phyloP scores from a whole-genome alignment of 2,888 invertebrate species.

The Tetragnatha montana region DNA sequence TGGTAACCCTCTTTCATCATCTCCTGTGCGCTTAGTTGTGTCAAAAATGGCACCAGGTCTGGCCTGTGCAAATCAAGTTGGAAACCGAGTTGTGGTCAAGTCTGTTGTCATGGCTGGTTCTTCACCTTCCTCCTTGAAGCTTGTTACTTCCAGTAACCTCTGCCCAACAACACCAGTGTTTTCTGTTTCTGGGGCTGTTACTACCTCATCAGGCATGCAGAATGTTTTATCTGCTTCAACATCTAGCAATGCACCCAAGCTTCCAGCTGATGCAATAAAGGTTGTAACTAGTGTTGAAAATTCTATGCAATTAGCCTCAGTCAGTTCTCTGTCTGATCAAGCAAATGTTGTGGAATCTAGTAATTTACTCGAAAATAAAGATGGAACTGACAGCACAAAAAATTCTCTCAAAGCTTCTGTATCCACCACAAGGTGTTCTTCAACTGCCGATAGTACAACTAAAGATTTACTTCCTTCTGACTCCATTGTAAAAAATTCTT shows the following conservation, averaged over 20 bases:
- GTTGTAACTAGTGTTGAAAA: slow-evolving; percentile 34
- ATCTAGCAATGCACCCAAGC: slow-evolving; percentile 25
- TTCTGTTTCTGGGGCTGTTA: slow-evolving; percentile 29
- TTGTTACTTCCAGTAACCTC: slow-evolving; percentile 65
- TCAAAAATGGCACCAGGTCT: slow-evolving; percentile 73
- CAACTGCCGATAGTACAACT: slow-evolving; percentile 64
- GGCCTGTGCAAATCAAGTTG: slow-evolving; percentile 62
- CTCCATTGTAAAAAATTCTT: slow-evolving; percentile 30
- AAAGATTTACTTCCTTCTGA: slow-evolving; percentile 46
- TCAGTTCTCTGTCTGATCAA: slow-evolving; percentile 17
- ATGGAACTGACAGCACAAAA: slow-evolving; percentile 28
- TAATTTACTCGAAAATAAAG: slow-evolving; percentile 20
- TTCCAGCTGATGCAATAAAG: slow-evolving; percentile 37
- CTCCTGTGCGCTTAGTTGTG: slow-evolving; percentile 74
- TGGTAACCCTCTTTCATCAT: slow-evolving; percentile 62
- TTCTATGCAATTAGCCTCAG: slow-evolving; percentile 36
- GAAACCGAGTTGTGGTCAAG: slow-evolving; percentile 73
- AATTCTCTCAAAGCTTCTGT: slow-evolving; percentile 32
- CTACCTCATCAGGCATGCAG: slow-evolving; percentile 61
- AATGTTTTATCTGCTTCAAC: slow-evolving; percentile 44
- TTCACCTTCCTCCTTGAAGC: slow-evolving; percentile 70
- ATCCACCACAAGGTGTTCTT: slow-evolving; percentile 52
- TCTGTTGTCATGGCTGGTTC: slow-evolving; percentile 73
- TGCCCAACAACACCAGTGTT: slow-evolving; percentile 58
- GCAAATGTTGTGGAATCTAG: slow-evolving; percentile 15